These are phyloP conservation scores for Eulithis testata DNA, from an alignment of 2,888 invertebrate species.

Conservation along the genomic window DNA sequence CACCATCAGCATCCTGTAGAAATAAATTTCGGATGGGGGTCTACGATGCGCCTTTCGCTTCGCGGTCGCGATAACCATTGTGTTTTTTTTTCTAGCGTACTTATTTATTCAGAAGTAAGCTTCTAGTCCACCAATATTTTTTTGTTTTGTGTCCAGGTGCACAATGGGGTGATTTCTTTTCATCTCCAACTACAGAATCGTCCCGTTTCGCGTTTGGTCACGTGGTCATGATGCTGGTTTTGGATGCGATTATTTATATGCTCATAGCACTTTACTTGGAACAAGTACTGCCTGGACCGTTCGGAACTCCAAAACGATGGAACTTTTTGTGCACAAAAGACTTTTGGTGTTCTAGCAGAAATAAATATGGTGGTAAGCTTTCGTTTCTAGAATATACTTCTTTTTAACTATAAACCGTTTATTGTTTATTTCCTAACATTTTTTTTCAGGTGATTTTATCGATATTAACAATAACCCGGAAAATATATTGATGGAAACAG, in stretches of 20 bases:
- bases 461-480: constrained; percentile 38
- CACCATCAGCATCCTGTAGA: too few species aligned
- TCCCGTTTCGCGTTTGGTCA: constrained; percentile 87
- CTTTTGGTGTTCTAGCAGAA: constrained; percentile 80
- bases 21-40: too few species aligned
- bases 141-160: constrained; percentile 68
- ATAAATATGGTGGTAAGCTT: constrained; percentile 41
- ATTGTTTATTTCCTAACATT: too few species aligned
- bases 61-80: too few species aligned
- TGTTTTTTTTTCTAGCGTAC: too few species aligned
- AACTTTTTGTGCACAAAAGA: constrained; percentile 88
- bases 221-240: constrained; percentile 88
- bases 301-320: constrained; percentile 92
- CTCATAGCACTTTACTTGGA: constrained; percentile 93
- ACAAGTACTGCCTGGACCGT: constrained; percentile 93
- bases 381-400: too few species aligned
- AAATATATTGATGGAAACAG: constrained; percentile 71
- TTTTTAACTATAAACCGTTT: too few species aligned
- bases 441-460: constrained; percentile 43
- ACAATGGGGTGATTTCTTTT: constrained; percentile 86
- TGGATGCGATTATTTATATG: constrained; percentile 89
- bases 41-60: too few species aligned
- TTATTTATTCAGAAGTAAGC: too few species aligned
- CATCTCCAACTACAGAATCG: constrained; percentile 87
- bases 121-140: neutral